Evolutionary conservation across 2,113 vertebrate genomes (phyloP).

Genomic region (Melierax canorus): DNA sequence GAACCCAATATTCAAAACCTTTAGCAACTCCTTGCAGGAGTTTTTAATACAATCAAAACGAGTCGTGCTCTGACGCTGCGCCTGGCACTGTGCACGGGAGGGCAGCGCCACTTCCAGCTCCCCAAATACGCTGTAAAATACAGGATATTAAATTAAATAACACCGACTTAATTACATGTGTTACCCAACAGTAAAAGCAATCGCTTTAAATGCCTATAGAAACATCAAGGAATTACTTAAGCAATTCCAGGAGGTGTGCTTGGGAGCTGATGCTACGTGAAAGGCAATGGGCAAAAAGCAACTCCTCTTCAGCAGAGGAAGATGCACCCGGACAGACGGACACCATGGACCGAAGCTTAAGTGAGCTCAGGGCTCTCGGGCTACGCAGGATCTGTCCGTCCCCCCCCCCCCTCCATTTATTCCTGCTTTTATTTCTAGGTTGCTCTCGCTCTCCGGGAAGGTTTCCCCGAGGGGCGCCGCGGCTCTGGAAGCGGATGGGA

Average conservation of each 20-base stretch:
- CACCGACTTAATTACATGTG: neutral
- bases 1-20: neutral
- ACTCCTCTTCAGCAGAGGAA: neutral
- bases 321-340: neutral
- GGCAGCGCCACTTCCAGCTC: neutral
- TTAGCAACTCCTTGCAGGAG: neutral
- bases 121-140: neutral
- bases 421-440: neutral
- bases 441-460: neutral
- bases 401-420: neutral
- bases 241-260: neutral
- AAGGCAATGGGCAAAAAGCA: neutral
- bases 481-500: neutral
- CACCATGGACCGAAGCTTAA: fast-evolving
- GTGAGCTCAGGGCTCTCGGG: neutral
- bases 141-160: slow-evolving; percentile 44
- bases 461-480: neutral
- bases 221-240: neutral
- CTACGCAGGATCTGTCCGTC: neutral
- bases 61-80: neutral
- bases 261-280: neutral
- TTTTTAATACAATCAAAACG: neutral
- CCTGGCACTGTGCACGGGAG: neutral
- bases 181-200: slow-evolving; percentile 1
- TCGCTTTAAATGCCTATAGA: neutral